phyloP scores from a whole-genome alignment of 2,797 vertebrate species.

The Protosalanx chinensis region DNA sequence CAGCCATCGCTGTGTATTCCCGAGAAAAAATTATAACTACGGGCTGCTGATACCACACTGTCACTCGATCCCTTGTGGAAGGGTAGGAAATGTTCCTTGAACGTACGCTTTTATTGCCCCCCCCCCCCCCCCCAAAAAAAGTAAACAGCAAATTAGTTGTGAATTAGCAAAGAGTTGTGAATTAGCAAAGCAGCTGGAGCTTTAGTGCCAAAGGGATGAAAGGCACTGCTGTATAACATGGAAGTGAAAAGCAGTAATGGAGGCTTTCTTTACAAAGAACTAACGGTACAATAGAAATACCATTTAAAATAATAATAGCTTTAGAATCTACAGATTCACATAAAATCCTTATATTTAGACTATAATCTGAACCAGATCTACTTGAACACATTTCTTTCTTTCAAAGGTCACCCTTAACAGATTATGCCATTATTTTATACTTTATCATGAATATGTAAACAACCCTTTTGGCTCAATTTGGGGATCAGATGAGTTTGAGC shows the following conservation, averaged over 20 bases:
- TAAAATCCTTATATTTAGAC: not conserved
- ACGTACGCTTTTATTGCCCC: slow-evolving; percentile 13
- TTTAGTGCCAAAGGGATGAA: not conserved
- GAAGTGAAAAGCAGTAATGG: no score
- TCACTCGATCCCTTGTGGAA: slow-evolving; percentile 31
- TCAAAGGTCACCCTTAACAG: slow-evolving; percentile 60
- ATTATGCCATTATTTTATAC: slow-evolving; percentile 55
- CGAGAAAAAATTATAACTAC: slow-evolving; percentile 28
- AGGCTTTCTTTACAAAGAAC: not conserved
- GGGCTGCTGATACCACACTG: slow-evolving; percentile 34
- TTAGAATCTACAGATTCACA: not conserved
- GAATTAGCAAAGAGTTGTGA: slow-evolving; percentile 10
- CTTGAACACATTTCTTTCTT: slow-evolving; percentile 30
- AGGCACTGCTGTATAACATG: not conserved
- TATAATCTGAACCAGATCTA: slow-evolving; percentile 33
- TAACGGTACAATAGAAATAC: not conserved
- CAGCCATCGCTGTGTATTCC: slow-evolving; percentile 26
- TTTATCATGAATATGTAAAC: slow-evolving; percentile 66
- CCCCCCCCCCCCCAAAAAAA: slow-evolving; percentile 4
- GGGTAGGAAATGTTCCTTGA: slow-evolving; percentile 23
- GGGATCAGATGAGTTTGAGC: slow-evolving; percentile 58
- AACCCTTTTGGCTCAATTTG: slow-evolving; percentile 56
- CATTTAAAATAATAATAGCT: not conserved
- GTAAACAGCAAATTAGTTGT: slow-evolving; percentile 7
- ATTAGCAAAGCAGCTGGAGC: slow-evolving; percentile 5